A percentile compares a stretch with the other conserved stretches of the same genome.
These are phyloP conservation scores for Neoarius graeffei DNA, from an alignment of 2,113 vertebrate genomes.

Conservation along the genomic window DNA sequence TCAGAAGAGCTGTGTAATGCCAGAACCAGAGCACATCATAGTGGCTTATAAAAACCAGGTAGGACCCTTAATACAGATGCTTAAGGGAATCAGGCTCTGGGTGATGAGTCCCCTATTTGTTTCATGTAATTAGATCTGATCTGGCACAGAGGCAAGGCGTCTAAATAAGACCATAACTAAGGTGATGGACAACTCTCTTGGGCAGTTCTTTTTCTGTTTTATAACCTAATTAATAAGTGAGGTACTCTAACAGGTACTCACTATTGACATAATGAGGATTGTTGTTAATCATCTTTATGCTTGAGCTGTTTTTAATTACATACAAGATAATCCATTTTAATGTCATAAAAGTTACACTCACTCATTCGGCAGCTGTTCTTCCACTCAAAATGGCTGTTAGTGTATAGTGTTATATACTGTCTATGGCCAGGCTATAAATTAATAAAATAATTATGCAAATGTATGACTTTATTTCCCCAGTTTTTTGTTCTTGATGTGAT, in stretches of 20 bases:
- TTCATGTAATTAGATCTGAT: conserved; percentile 16
- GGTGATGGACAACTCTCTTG: conserved; percentile 31
- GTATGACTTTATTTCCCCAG: conserved; percentile 57
- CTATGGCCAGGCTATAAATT: neutral
- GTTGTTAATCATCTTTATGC: conserved; percentile 26
- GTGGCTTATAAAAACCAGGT: conserved; percentile 96
- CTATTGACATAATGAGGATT: conserved; percentile 47
- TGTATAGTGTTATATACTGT: neutral
- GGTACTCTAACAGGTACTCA: conserved; percentile 38
- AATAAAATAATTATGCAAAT: neutral
- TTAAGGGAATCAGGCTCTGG: neutral
- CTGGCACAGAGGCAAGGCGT: conserved; percentile 12
- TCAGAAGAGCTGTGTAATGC: conserved; percentile 90
- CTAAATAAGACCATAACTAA: conserved; percentile 14
- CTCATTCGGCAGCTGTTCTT: conserved; percentile 28
- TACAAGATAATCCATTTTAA: conserved; percentile 27
- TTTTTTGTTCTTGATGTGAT: conserved; percentile 98
- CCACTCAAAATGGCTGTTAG: neutral
- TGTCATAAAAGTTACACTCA: conserved; percentile 27
- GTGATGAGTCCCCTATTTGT: conserved; percentile 32
- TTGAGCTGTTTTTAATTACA: conserved; percentile 35
- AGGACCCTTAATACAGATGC: conserved; percentile 37
- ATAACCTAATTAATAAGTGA: conserved; percentile 48
- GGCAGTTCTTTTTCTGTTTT: conserved; percentile 21
- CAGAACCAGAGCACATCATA: conserved; percentile 93